Percentiles rank a stretch among this genome's conserved stretches.
These are phyloP conservation scores for Pristionchus mayeri DNA, from an alignment of 2,888 invertebrate genomes.

Conservation along the genomic window DNA sequence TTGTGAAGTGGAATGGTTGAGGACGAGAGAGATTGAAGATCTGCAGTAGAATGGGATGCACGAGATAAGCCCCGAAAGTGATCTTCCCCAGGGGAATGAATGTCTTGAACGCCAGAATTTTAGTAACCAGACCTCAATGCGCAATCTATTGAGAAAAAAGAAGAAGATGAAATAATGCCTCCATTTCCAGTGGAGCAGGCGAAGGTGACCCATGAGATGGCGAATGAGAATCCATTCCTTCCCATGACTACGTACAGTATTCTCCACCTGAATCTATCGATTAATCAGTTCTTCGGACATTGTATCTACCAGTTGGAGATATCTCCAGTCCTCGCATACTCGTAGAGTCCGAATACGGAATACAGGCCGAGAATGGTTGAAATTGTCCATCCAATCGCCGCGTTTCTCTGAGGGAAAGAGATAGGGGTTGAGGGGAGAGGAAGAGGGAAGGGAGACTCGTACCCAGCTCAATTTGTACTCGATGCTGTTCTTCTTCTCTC, in stretches of 20 bases:
- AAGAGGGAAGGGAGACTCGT: conserved; percentile 2
- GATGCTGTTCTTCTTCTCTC: conserved; percentile 52
- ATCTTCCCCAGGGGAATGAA: conserved; percentile 91
- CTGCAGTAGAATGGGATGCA: conserved; percentile 76
- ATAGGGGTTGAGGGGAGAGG: not conserved
- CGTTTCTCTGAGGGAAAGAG: conserved; percentile 12
- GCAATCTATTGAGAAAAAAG: not conserved
- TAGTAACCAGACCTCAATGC: conserved; percentile 81
- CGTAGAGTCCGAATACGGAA: conserved; percentile 74
- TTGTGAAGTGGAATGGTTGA: conserved; percentile 75
- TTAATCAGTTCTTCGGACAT: not conserved
- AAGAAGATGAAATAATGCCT: conserved; percentile 48
- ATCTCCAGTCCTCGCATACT: conserved; percentile 73
- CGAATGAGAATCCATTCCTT: conserved; percentile 76
- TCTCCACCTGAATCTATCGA: conserved; percentile 48
- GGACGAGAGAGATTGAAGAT: conserved; percentile 73
- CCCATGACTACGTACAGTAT: conserved; percentile 71
- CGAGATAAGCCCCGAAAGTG: conserved; percentile 93
- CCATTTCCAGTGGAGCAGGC: conserved; percentile 77
- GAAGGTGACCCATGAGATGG: conserved; percentile 79
- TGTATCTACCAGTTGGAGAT: conserved; percentile 60
- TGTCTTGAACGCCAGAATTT: conserved; percentile 86
- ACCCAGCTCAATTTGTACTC: conserved; percentile 57
- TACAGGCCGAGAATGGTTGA: conserved; percentile 66
- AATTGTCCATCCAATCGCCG: conserved; percentile 53